Base-by-base conservation (phyloP, 2,797 vertebrate species). In the Gobio occitaniae region DNA sequence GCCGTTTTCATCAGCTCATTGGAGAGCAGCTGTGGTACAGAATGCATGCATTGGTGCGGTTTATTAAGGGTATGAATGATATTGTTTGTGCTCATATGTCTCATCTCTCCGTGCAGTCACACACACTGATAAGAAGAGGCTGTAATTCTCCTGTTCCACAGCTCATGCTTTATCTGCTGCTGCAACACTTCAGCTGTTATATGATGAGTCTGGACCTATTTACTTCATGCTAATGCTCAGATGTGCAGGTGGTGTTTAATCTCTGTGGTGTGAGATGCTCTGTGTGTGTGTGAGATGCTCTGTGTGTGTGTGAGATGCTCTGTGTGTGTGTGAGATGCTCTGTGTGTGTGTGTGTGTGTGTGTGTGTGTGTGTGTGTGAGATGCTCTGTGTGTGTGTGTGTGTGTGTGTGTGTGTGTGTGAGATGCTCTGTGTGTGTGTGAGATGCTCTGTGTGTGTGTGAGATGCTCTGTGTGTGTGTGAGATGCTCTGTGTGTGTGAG, bases 91-190 rank as follows among this genome's bases (percentile, higher is more conserved):
- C 47, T 32, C 29, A 32, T 75, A 75, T 75, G 48, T 36, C 15
- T 75, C 50, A 38, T 75, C 72, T 75, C 29, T 38, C 50, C 29
- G 38, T 32, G 32, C 25, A 19, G 48, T 75, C 48, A 69, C 86
- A 78, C 88, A 78, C 81, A 83, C 16, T 38, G 29, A 54, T 21
- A 3, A 36, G 50, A 56, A 75, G 8, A n/a, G 2, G 25, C 36
- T 54, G 61, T 75, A 12, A 75, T 75, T 54, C 72, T 75, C 10
- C 47, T 17, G 71, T 15, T 52, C 47, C 47, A 11, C 47, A 6
- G 48, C 29, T 38, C 72, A 50, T 52, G 8, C 36, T 17, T 50
- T n/a, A 50, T 72, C 70, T 72, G 17, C 47, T 48, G 44, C 44
- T 29, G 17, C 32, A 56, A 9, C 9, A 29, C 11, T 48, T 11